These are phyloP conservation scores for Heterotilapia buettikoferi DNA, from an alignment of 2,113 vertebrate genomes.

Conservation along the genomic window DNA sequence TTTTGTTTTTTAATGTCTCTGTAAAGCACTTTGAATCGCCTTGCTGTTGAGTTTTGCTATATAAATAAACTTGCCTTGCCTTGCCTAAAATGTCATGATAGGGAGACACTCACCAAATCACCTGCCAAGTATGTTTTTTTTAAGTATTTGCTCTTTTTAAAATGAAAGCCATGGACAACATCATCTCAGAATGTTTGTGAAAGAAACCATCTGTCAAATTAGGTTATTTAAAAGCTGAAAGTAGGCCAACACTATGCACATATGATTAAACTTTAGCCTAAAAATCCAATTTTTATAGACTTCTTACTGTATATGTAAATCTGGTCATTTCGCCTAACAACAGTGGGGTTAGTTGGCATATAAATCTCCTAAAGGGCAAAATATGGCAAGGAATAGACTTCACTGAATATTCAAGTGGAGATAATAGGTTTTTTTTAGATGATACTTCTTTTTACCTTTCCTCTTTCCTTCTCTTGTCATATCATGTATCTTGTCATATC, in stretches of 20 bases:
- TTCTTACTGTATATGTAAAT: not conserved
- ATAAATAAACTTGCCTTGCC: too few relatives aligned
- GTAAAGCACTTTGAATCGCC: too few relatives aligned
- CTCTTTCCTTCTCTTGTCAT: not conserved
- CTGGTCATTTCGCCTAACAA: not conserved
- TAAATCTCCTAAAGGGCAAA: not conserved
- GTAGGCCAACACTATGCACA: not conserved
- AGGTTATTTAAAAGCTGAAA: not conserved
- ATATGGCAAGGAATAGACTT: not conserved
- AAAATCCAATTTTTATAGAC: not conserved
- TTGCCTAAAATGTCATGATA: not conserved
- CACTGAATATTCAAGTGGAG: not conserved
- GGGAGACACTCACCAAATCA: not conserved
- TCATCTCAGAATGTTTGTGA: not conserved
- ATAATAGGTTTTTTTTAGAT: not conserved
- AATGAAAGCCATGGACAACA: too few relatives aligned
- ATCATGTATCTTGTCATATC: not conserved
- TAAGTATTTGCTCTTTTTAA: not conserved
- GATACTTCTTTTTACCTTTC: not conserved
- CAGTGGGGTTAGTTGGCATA: not conserved
- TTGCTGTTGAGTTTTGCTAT: too few relatives aligned
- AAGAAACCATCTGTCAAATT: not conserved
- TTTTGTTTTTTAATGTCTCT: too few relatives aligned
- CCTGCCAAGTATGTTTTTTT: not conserved
- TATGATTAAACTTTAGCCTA: not conserved